phyloP scores from a whole-genome alignment of 2,797 vertebrate species.

The Aphelocoma californica region DNA sequence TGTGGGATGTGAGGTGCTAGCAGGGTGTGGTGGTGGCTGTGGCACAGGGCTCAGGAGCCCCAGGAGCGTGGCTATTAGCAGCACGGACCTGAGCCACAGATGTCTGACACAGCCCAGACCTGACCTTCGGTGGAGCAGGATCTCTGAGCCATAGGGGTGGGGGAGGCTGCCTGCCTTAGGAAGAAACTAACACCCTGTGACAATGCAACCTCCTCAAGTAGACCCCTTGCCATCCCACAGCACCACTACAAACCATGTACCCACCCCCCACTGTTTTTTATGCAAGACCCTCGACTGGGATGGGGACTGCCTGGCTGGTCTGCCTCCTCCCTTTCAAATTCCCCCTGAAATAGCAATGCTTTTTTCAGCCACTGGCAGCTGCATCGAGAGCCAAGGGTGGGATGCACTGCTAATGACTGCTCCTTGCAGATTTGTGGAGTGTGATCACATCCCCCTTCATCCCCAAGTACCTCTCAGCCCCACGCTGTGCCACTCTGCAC shows the following conservation, averaged over 20 bases:
- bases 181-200: background rate
- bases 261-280: background rate
- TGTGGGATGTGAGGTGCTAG: background rate
- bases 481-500: slow-evolving; percentile 84
- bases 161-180: background rate
- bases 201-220: rapidly evolving
- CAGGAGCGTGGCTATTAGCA: background rate
- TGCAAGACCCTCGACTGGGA: background rate
- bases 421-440: slow-evolving; percentile 85
- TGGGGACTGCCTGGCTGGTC: background rate
- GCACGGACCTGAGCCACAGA: rapidly evolving
- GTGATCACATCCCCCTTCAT: slow-evolving; percentile 92
- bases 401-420: background rate
- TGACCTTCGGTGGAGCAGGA: rapidly evolving
- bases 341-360: background rate
- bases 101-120: background rate
- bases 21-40: rapidly evolving
- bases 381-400: background rate
- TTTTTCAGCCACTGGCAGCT: background rate
- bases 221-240: background rate
- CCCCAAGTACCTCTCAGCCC: slow-evolving; percentile 95
- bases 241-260: background rate
- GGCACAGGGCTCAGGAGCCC: background rate
- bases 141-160: background rate
- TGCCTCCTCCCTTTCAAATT: background rate